Conservation (phyloP, 2,888 invertebrate species). For the Oligia fasciuncula region DNA sequence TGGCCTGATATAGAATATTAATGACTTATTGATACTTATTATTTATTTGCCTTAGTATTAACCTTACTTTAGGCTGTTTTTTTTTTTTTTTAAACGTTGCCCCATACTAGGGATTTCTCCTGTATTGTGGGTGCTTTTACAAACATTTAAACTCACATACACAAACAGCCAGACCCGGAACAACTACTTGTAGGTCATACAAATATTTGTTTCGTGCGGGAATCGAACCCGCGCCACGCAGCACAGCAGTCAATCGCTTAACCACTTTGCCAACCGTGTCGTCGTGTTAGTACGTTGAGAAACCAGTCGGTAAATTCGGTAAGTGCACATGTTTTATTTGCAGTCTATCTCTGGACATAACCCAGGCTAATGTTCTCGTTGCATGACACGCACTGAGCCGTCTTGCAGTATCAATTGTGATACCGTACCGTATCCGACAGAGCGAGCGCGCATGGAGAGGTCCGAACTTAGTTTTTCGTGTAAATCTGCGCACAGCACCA, state of each 20-base stretch:
- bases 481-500: no score
- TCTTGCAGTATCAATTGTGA: not conserved
- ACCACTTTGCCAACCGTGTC: no score
- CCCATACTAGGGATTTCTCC: no score
- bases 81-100: no score
- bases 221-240: no score
- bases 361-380: not conserved
- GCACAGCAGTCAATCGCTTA: no score
- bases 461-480: constrained; percentile 40
- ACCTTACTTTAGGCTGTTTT: not conserved
- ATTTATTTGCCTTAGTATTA: not conserved
- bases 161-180: no score
- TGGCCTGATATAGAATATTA: constrained; percentile 6
- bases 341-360: not conserved
- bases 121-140: no score
- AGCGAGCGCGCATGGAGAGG: constrained; percentile 16
- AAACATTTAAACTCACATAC: no score
- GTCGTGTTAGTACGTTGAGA: not conserved
- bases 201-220: no score
- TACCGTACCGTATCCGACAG: constrained; percentile 4
- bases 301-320: not conserved
- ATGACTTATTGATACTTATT: not conserved
- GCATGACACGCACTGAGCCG: not conserved
- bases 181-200: no score
- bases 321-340: not conserved